These are phyloP conservation scores for Cheilosia scutellata DNA, from an alignment of 2,888 invertebrate genomes.

Conservation along the genomic window DNA sequence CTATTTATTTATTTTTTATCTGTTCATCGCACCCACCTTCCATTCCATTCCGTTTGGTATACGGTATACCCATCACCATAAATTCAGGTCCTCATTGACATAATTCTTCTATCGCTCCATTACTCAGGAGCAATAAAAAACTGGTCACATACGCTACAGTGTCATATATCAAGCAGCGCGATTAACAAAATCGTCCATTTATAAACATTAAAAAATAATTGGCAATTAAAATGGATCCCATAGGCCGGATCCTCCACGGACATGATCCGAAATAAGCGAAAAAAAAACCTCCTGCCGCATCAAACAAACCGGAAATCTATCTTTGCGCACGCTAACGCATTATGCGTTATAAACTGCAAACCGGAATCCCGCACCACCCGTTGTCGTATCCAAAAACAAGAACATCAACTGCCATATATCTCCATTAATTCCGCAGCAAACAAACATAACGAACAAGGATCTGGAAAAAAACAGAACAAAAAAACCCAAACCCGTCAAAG, in stretches of 20 bases:
- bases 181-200: constrained; percentile 75
- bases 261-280: constrained; percentile 5
- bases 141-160: constrained; percentile 59
- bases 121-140: constrained; percentile 71
- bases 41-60: background rate
- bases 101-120: constrained; percentile 71
- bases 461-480: background rate
- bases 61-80: constrained; percentile 44
- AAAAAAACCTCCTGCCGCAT: constrained; percentile 24
- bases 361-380: constrained; percentile 9
- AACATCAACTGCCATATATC: constrained; percentile 72
- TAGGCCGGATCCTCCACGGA: constrained; percentile 28
- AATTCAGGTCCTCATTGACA: constrained; percentile 56
- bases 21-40: background rate
- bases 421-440: constrained; percentile 69
- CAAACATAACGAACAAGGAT: constrained; percentile 58
- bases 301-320: constrained; percentile 68
- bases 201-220: constrained; percentile 76
- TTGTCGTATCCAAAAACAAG: constrained; percentile 1
- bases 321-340: constrained; percentile 68
- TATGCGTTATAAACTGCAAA: constrained; percentile 66
- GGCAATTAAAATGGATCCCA: constrained; percentile 75
- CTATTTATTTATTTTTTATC: background rate
- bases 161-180: constrained; percentile 72
- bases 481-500: constrained; percentile 32